A percentile compares a stretch with the other conserved stretches of the same genome.
Conservation (phyloP, 2,113 vertebrate genomes). For the Pollachius pollachius region DNA sequence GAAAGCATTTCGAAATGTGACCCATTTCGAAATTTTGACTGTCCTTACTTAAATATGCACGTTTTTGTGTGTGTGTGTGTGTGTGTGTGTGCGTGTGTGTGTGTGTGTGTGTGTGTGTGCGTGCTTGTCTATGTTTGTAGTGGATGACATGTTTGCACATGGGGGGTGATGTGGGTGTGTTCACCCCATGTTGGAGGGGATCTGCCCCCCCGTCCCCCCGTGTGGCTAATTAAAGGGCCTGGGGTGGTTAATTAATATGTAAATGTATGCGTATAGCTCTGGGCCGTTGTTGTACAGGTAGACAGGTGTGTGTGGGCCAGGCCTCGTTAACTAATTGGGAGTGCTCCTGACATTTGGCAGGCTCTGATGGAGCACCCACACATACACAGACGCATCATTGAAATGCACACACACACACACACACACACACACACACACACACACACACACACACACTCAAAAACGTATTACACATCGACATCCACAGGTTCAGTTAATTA, state of each 20-base stretch:
- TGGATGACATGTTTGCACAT: too few relatives aligned
- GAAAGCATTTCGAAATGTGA: too few relatives aligned
- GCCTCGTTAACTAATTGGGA: slow-evolving; percentile 62
- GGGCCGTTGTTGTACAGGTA: slow-evolving; percentile 60
- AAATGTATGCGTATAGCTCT: slow-evolving; percentile 55
- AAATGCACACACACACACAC: slow-evolving; percentile 17
- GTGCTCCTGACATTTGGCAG: slow-evolving; percentile 54
- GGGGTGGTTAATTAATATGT: slow-evolving; percentile 61
- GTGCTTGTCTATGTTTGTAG: too few relatives aligned
- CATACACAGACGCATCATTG: not conserved
- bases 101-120: not conserved
- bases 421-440: slow-evolving; percentile 20
- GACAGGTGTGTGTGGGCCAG: slow-evolving; percentile 62
- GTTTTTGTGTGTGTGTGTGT: too few relatives aligned
- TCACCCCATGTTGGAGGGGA: slow-evolving; percentile 2
- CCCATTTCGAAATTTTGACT: too few relatives aligned
- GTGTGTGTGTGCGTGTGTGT: too few relatives aligned
- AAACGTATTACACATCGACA: slow-evolving; percentile 31
- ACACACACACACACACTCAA: slow-evolving; percentile 33
- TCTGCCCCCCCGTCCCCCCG: slow-evolving; percentile 29
- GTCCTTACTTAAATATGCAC: too few relatives aligned
- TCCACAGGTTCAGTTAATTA: slow-evolving; percentile 63
- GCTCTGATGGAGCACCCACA: slow-evolving; percentile 35
- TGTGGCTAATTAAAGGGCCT: slow-evolving; percentile 56
- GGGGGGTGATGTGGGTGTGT: not conserved